phyloP scores from a whole-genome alignment of 2,797 vertebrate species.

The Rhabdomys pumilio region DNA sequence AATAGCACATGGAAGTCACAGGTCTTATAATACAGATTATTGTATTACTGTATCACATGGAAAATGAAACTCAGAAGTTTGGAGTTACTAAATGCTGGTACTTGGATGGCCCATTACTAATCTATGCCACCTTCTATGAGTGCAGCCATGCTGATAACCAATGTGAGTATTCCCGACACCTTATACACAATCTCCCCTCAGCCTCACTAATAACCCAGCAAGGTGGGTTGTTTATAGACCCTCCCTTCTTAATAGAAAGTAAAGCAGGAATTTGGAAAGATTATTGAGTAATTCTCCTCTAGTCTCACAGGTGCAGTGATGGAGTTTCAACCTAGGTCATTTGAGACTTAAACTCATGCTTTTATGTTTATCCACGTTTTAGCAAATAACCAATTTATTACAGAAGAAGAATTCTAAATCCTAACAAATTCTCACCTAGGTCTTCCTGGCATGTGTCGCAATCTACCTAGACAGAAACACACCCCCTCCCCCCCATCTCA shows the following conservation, averaged over 20 bases:
- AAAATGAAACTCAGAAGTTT: slow-evolving; percentile 52
- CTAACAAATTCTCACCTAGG: not conserved
- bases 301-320: not conserved
- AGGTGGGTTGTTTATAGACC: not conserved
- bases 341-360: not conserved
- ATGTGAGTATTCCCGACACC: not conserved
- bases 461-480: not conserved
- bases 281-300: slow-evolving; percentile 4
- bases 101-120: not conserved
- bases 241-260: slow-evolving; percentile 23
- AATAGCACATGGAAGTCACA: not conserved
- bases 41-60: not conserved
- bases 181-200: not conserved
- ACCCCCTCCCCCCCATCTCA: not conserved
- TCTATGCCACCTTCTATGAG: not conserved
- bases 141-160: not conserved
- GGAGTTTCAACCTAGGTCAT: slow-evolving; percentile 13
- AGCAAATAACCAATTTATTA: slow-evolving; percentile 33
- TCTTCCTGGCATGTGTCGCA: not conserved
- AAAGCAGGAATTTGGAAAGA: slow-evolving; percentile 48
- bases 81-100: not conserved
- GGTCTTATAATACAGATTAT: not conserved
- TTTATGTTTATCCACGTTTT: slow-evolving; percentile 27
- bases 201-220: not conserved
- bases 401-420: slow-evolving; percentile 38